Percentiles rank a stretch among this genome's conserved stretches.
Conservation (phyloP, 2,113 vertebrate genomes). For the Campylomormyrus numenius region DNA sequence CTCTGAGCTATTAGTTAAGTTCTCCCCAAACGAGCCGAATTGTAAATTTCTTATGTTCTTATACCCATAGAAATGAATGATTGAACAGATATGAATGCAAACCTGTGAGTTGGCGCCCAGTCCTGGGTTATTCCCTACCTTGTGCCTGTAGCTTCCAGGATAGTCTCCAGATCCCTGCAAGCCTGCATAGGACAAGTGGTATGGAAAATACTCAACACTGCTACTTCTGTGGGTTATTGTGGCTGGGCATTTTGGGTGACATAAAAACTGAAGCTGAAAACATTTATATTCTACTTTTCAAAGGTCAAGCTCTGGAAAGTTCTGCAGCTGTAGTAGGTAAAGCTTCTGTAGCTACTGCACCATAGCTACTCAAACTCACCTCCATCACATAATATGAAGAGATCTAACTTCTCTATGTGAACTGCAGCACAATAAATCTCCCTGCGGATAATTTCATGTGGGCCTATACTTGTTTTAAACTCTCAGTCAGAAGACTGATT, state of each 20-base stretch:
- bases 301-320: background rate
- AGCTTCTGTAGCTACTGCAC: background rate
- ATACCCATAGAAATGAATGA: background rate
- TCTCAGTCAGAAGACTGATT: background rate
- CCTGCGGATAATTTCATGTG: background rate
- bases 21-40: too few species aligned
- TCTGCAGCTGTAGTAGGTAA: background rate
- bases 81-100: background rate
- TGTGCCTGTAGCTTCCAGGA: background rate
- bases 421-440: background rate
- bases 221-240: background rate
- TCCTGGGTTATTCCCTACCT: background rate
- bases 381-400: background rate
- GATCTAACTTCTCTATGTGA: background rate
- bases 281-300: background rate
- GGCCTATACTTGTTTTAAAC: background rate
- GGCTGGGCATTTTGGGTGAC: background rate
- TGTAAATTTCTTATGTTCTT: background rate
- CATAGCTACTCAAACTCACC: background rate
- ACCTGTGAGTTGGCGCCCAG: background rate
- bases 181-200: background rate
- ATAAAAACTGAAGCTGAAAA: background rate
- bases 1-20: too few species aligned
- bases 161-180: background rate
- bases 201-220: background rate